Percentiles rank a stretch among this genome's conserved stretches.
These are phyloP conservation scores for Drosophila lowei DNA, from an alignment of 1,140 invertebrate genomes.

Conservation along the genomic window DNA sequence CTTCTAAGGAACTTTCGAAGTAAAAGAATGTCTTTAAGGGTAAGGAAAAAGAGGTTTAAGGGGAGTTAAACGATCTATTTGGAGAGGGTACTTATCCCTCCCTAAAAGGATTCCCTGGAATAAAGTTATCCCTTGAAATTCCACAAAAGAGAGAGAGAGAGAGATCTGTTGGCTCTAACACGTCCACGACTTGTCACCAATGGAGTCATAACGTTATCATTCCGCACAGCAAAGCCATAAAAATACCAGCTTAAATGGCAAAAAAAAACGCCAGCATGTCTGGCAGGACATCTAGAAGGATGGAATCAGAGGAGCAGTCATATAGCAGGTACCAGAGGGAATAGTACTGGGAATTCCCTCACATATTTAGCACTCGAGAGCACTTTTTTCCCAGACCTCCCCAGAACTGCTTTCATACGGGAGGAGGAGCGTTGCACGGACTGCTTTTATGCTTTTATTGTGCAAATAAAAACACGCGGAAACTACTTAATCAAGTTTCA, in stretches of 20 bases:
- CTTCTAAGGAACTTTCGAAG: no score
- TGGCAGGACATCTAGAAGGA: constrained; percentile 11
- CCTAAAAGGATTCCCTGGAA: no score
- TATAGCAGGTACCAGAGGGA: not conserved
- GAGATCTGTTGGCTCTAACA: constrained; percentile 54
- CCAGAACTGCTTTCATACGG: constrained; percentile 38
- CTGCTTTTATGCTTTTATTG: constrained; percentile 70
- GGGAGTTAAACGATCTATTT: no score
- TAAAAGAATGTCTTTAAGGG: no score
- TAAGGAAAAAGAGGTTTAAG: no score
- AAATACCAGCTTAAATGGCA: constrained; percentile 69
- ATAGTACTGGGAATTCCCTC: constrained; percentile 15
- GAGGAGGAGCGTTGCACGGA: constrained; percentile 26
- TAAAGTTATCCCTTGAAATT: no score
- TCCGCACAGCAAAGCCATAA: constrained; percentile 63
- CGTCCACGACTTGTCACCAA: constrained; percentile 62
- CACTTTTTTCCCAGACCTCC: constrained; percentile 43
- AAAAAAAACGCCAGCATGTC: constrained; percentile 51
- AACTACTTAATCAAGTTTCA: constrained; percentile 79
- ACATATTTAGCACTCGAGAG: constrained; percentile 35
- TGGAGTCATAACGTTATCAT: constrained; percentile 74
- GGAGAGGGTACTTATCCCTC: no score
- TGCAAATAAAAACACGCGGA: constrained; percentile 78
- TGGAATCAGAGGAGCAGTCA: constrained; percentile 22
- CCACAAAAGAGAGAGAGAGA: no score